Evolutionary conservation across 2,113 vertebrate genomes (phyloP), one percentile per base, ranked within the genome.

Genomic region (Zonotrichia leucophrys): DNA sequence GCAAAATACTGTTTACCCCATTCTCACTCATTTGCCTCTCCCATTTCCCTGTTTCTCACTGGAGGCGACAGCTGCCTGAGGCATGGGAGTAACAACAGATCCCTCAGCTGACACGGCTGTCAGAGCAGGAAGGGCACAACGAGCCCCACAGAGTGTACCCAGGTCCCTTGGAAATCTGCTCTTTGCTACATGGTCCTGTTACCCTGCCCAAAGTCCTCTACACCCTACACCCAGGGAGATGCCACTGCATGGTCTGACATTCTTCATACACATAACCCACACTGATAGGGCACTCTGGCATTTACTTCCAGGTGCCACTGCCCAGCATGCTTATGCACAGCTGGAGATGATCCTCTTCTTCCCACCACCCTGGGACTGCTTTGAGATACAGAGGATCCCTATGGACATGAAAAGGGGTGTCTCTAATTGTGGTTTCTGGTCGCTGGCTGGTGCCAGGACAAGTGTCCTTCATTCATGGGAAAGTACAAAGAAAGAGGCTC

Each of bases 1-100:
- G 63, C 37, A 95, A 94, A 96, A 87, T 72, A 93, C 59, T 88
- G 75, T 91, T 95, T 92, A 93, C 46, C 42, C 70, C 78, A 30
- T 94, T 88, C 94, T 93, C 50, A 64, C 27, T 67, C 47, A 33
- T 81, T 91, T 52, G 63, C 92, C 87, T 93, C 94, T 94, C 84
- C 90, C 74, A 76, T 94, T 79, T 84, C 62, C 64, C 64, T 80
- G 63, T 66, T 89, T 84, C 87, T 84, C 52, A 81, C 83, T 74
- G 77, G 77, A 91, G 91, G 89, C 37, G 0, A 66, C 4, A 19
- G 59, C 80, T 95, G 89, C 89, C 91, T 46, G 59, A 94, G 91
- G 91, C 94, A 63, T 58, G 80, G 89, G 91, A 94, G 68, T 83
- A 62, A 56, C 50, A 87, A 27, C 63, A 94, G 73, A 69, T 86